Percentiles rank a stretch among this genome's conserved stretches.
Evolutionary conservation across 2,113 vertebrate genomes (phyloP).

Genomic region (Scomber scombrus): DNA sequence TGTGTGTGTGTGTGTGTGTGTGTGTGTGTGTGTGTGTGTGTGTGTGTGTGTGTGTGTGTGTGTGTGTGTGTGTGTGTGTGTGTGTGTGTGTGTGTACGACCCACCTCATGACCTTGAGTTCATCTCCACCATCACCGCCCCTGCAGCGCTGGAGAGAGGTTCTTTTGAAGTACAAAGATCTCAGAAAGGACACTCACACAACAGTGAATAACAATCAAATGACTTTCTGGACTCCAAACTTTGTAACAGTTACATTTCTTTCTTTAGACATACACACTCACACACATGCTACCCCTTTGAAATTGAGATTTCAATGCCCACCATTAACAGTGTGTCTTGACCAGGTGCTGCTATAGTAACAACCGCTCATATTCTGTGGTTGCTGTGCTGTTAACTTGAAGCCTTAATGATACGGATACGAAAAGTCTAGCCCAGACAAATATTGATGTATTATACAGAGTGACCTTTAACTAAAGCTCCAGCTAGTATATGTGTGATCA

Average conservation of each 20-base stretch:
- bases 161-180: conserved; percentile 64
- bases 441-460: conserved; percentile 55
- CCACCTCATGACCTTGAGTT: conserved; percentile 46
- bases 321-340: conserved; percentile 23
- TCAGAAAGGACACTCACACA: conserved; percentile 55
- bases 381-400: not conserved
- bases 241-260: not conserved
- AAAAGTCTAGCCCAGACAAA: not conserved
- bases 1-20: conserved; percentile 15
- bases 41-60: conserved; percentile 8
- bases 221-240: conserved; percentile 46
- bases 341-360: conserved; percentile 22
- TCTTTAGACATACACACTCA: not conserved
- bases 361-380: conserved; percentile 10
- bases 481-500: conserved; percentile 57
- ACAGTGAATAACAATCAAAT: conserved; percentile 49
- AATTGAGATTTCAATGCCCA: conserved; percentile 4
- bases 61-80: not conserved
- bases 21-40: conserved; percentile 13
- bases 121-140: conserved; percentile 34
- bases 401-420: conserved; percentile 46
- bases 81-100: conserved; percentile 13
- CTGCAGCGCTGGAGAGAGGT: conserved; percentile 45
- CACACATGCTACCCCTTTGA: conserved; percentile 17
- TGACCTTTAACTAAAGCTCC: conserved; percentile 64